A percentile compares a stretch with the other conserved stretches of the same genome.
These are phyloP conservation scores for Cosmia trapezina DNA, from an alignment of 2,888 invertebrate species.

Conservation along the genomic window DNA sequence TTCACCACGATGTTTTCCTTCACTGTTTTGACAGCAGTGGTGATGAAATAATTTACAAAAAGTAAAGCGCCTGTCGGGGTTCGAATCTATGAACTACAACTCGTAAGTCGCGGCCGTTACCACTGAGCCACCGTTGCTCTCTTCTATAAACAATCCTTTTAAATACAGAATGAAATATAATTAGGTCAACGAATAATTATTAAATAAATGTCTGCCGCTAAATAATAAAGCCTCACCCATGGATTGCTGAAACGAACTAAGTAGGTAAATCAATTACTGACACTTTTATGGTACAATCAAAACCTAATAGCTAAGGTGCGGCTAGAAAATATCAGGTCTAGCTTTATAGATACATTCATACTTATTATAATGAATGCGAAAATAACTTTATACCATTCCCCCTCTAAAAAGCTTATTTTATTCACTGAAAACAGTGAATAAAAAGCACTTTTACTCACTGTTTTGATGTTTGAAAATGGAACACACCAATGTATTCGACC, in stretches of 20 bases:
- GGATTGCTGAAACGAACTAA: not conserved
- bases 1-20: too few species aligned
- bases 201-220: not conserved
- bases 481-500: too few species aligned
- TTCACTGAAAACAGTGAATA: too few species aligned
- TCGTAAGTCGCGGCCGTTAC: too few species aligned
- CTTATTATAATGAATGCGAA: not conserved
- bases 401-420: too few species aligned
- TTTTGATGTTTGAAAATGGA: too few species aligned
- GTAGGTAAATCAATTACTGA: slow-evolving; percentile 7
- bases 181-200: not conserved
- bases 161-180: not conserved
- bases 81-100: too few species aligned
- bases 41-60: too few species aligned
- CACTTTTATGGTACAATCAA: not conserved
- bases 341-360: not conserved
- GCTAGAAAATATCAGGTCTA: not conserved
- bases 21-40: too few species aligned
- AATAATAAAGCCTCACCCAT: slow-evolving; percentile 3
- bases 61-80: too few species aligned
- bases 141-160: not conserved
- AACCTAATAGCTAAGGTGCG: not conserved
- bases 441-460: too few species aligned
- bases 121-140: too few species aligned
- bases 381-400: not conserved